Percentiles rank a stretch among this genome's conserved stretches.
Evolutionary conservation across 2,888 invertebrate genomes (phyloP).

Genomic region (Drosophila nr. perissopoda): DNA sequence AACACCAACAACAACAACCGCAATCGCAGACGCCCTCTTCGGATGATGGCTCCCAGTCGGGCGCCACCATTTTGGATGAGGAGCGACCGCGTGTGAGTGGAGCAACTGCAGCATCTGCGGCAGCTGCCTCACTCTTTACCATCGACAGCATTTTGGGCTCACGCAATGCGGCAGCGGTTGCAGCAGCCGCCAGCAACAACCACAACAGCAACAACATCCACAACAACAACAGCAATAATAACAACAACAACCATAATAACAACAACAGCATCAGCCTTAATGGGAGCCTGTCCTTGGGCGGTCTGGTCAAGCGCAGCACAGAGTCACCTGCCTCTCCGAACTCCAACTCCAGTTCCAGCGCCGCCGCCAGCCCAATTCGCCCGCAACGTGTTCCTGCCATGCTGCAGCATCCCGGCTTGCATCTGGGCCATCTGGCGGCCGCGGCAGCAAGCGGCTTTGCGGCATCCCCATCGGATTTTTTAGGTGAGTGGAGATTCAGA

Average conservation of each 20-base stretch:
- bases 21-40: constrained; percentile 82
- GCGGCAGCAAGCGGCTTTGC: constrained; percentile 88
- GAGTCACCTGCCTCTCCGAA: constrained; percentile 84
- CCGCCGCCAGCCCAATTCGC: constrained; percentile 85
- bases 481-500: constrained; percentile 87
- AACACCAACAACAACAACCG: constrained; percentile 63
- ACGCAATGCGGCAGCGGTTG: constrained; percentile 69
- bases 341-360: constrained; percentile 86
- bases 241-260: constrained; percentile 32
- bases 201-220: constrained; percentile 36
- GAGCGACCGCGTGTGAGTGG: constrained; percentile 67
- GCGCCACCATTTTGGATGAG: constrained; percentile 80
- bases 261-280: constrained; percentile 38
- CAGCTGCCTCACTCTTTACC: constrained; percentile 90
- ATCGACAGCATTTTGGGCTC: constrained; percentile 95
- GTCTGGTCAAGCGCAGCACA: constrained; percentile 73
- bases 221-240: constrained; percentile 28
- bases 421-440: constrained; percentile 88
- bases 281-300: constrained; percentile 33
- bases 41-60: constrained; percentile 82
- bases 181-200: constrained; percentile 43
- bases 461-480: constrained; percentile 91
- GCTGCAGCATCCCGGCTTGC: constrained; percentile 86
- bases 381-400: constrained; percentile 85
- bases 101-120: constrained; percentile 83